A percentile compares a stretch with the other conserved stretches of the same genome.
Evolutionary conservation across 2,797 vertebrate species (phyloP).

Genomic region (Ciconia nigra): DNA sequence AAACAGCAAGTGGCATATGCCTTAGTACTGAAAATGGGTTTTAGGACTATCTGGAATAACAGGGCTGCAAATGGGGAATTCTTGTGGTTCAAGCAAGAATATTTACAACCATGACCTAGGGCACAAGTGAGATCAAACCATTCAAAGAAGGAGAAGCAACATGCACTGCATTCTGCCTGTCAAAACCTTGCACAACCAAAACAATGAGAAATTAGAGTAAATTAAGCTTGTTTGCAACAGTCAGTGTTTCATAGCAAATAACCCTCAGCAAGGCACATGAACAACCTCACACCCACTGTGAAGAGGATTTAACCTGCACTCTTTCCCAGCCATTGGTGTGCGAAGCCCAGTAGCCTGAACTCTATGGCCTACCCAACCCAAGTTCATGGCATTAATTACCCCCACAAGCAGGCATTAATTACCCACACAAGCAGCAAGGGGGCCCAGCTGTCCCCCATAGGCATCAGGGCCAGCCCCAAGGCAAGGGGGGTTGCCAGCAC

Average conservation of each 20-base stretch:
- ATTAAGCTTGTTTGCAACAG: background rate
- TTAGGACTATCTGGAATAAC: background rate
- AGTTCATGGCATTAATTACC: background rate
- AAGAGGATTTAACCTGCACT: background rate
- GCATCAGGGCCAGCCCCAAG: too few relatives aligned
- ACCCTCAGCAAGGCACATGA: accelerated
- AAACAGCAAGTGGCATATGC: background rate
- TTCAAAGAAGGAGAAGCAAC: constrained; percentile 25
- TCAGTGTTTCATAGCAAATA: background rate
- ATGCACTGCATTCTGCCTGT: background rate
- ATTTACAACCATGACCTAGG: background rate
- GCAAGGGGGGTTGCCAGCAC: background rate
- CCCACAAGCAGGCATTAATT: background rate
- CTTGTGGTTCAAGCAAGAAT: background rate
- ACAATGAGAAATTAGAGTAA: background rate
- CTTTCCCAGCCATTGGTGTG: background rate
- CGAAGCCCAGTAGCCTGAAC: background rate
- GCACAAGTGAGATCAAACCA: background rate
- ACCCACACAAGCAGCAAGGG: too few relatives aligned
- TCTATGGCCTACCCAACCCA: background rate
- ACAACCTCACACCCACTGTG: background rate
- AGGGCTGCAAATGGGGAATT: background rate
- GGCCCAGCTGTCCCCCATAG: accelerated
- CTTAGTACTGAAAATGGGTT: background rate
- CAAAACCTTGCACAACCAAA: background rate